Evolutionary conservation across 2,113 vertebrate genomes (phyloP).

Genomic region (Nothobranchius kuhntae): DNA sequence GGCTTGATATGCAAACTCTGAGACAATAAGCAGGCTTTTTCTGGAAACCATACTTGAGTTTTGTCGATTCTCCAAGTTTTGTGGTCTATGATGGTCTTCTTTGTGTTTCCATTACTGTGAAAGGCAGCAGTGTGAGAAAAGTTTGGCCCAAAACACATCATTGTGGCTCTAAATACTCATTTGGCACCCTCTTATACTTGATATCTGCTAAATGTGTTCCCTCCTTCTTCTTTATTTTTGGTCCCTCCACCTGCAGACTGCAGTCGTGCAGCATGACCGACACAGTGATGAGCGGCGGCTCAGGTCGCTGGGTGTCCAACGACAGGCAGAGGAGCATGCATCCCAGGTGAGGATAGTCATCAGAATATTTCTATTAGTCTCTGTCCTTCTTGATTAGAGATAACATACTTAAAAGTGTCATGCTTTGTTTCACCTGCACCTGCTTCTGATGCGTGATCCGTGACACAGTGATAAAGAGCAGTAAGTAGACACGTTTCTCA

Average conservation of each 20-base stretch:
- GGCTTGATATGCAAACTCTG: conserved; percentile 17
- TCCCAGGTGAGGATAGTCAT: conserved; percentile 78
- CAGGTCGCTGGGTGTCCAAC: conserved; percentile 86
- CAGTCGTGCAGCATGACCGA: conserved; percentile 83
- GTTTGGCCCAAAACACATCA: not conserved
- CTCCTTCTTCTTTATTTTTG: not conserved
- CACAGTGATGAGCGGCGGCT: conserved; percentile 84
- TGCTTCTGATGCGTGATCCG: conserved; percentile 30
- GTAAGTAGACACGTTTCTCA: conserved; percentile 81
- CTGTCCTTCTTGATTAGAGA: not conserved
- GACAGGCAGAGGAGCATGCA: conserved; percentile 84
- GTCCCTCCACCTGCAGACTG: conserved; percentile 37
- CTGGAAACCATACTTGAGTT: conserved; percentile 13
- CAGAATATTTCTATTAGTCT: not conserved
- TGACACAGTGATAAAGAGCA: conserved; percentile 88
- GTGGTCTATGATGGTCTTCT: conserved; percentile 6
- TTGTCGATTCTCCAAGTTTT: not conserved
- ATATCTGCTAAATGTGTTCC: conserved; percentile 2
- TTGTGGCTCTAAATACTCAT: not conserved
- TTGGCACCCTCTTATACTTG: conserved; percentile 1
- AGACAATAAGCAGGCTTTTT: conserved; percentile 21
- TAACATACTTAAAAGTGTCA: conserved; percentile 22
- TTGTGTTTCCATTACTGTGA: conserved; percentile 11
- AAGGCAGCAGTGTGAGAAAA: conserved; percentile 15
- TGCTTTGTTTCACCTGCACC: conserved; percentile 38